Conservation (phyloP, 2,113 vertebrate genomes). For the Zeus faber region DNA sequence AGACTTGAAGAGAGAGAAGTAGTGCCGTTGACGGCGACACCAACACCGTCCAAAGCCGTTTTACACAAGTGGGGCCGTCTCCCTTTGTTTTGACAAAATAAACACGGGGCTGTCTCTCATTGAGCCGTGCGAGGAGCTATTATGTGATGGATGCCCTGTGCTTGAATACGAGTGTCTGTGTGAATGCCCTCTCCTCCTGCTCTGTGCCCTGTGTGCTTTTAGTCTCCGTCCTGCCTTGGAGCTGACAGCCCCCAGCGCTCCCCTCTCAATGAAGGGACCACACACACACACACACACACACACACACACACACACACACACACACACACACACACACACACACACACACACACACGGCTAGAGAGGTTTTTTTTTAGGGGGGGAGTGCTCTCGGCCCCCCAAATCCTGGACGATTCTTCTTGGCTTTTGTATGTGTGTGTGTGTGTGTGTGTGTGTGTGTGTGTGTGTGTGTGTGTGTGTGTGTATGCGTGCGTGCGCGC, state of each 20-base stretch:
- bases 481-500: too few species aligned
- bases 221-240: slow-evolving; percentile 32
- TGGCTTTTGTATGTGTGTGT: slow-evolving; percentile 35
- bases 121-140: slow-evolving; percentile 39
- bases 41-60: slow-evolving; percentile 45
- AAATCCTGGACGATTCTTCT: slow-evolving; percentile 39
- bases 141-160: slow-evolving; percentile 49
- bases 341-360: slow-evolving; percentile 54
- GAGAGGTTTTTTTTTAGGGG: neutral
- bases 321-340: slow-evolving; percentile 11
- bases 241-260: slow-evolving; percentile 52
- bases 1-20: neutral
- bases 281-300: slow-evolving; percentile 47
- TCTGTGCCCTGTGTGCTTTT: slow-evolving; percentile 36
- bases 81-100: slow-evolving; percentile 56
- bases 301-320: slow-evolving; percentile 11
- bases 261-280: slow-evolving; percentile 64
- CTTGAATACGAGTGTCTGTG: slow-evolving; percentile 49
- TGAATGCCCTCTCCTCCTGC: slow-evolving; percentile 45
- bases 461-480: slow-evolving; percentile 26
- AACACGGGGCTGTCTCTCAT: slow-evolving; percentile 47
- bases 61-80: slow-evolving; percentile 30
- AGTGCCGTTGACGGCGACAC: neutral
- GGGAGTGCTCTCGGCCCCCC: slow-evolving; percentile 23
- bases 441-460: slow-evolving; percentile 27